Conservation (phyloP, 2,888 invertebrate genomes). For the Cataglyphis albicans region DNA sequence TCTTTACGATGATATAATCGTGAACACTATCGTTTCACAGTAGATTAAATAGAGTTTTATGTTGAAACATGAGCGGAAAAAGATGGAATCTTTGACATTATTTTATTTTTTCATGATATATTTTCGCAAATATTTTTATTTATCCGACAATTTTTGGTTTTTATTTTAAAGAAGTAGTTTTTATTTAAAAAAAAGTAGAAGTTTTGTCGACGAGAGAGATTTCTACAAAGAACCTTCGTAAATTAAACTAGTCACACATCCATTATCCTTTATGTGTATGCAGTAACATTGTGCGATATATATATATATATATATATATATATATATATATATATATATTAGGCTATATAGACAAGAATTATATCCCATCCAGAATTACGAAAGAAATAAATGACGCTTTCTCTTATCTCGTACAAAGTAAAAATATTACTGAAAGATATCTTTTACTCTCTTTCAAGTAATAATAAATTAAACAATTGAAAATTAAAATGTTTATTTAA, state of each 20-base stretch:
- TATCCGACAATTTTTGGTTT: not conserved
- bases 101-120: not conserved
- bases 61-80: not conserved
- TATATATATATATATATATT: slow-evolving; percentile 3
- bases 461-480: slow-evolving; percentile 7
- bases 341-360: not conserved
- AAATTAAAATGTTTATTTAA: not conserved
- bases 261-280: slow-evolving; percentile 13
- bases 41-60: not conserved
- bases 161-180: not conserved
- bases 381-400: not conserved
- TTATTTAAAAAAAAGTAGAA: not conserved
- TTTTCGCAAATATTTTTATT: not conserved
- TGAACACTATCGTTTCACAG: not conserved
- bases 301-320: not conserved
- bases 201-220: not conserved
- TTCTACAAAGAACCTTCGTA: not conserved
- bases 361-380: not conserved
- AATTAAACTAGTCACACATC: slow-evolving; percentile 26
- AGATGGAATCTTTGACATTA: not conserved
- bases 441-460: not conserved
- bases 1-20: not conserved
- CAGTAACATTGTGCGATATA: slow-evolving; percentile 12
- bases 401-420: not conserved
- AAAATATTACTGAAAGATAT: not conserved